phyloP scores from a whole-genome alignment of 2,113 vertebrate genomes.

The Solea solea region DNA sequence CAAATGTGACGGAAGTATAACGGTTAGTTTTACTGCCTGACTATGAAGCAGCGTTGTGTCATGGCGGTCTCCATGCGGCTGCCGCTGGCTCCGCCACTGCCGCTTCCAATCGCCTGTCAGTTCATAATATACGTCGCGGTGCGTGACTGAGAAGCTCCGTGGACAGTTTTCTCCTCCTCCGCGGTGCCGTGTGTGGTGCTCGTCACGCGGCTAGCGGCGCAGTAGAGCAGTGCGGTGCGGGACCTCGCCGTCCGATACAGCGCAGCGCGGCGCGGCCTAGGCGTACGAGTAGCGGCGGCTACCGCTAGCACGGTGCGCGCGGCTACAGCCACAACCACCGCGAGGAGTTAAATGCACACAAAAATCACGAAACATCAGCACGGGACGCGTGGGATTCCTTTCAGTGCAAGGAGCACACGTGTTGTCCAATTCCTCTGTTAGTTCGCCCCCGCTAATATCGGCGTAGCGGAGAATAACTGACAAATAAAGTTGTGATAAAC shows the following conservation, averaged over 20 bases:
- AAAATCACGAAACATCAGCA: not conserved
- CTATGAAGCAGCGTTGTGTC: no score
- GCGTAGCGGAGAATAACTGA: conserved; percentile 24
- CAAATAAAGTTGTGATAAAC: conserved; percentile 56
- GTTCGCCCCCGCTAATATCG: not conserved
- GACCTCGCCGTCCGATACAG: not conserved
- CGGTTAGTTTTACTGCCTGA: no score
- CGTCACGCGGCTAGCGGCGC: conserved; percentile 40
- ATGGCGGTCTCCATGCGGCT: no score
- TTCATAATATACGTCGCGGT: no score
- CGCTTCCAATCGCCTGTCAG: not conserved
- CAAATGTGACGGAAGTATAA: no score
- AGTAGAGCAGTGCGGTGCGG: not conserved
- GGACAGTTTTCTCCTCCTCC: not conserved
- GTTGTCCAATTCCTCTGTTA: not conserved
- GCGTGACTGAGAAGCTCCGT: not conserved
- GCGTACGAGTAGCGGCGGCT: conserved; percentile 46
- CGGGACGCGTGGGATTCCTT: accelerated
- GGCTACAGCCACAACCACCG: conserved; percentile 9
- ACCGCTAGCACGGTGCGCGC: conserved; percentile 72
- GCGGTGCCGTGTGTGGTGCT: conserved; percentile 22
- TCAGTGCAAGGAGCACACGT: accelerated
- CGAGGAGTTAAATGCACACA: not conserved
- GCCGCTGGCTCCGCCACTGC: not conserved
- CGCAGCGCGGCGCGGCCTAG: conserved; percentile 57